phyloP scores from a whole-genome alignment of 2,888 invertebrate genomes.

The Octodonta nipae region DNA sequence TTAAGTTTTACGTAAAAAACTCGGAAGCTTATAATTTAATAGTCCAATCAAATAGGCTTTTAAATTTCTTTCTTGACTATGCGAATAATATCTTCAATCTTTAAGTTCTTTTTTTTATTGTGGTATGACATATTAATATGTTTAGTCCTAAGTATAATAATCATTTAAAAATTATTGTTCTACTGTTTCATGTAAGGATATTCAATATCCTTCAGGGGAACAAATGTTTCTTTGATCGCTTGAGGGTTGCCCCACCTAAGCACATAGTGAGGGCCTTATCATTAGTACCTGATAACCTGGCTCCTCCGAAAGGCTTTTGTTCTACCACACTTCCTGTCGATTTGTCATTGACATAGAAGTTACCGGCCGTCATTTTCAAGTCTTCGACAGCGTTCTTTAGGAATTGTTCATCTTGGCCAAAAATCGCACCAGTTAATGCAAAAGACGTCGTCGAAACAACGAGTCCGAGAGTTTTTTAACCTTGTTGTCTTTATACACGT shows the following conservation, averaged over 20 bases:
- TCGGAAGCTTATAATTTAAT: too few species aligned
- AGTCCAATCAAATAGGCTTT: too few species aligned
- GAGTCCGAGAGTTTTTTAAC: constrained; percentile 53
- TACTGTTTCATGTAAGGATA: constrained; percentile 81
- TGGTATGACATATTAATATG: too few species aligned
- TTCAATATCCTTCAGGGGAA: constrained; percentile 63
- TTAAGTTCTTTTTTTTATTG: too few species aligned
- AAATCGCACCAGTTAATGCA: constrained; percentile 91
- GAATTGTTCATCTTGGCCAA: constrained; percentile 73
- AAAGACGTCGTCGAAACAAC: constrained; percentile 74
- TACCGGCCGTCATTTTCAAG: constrained; percentile 84
- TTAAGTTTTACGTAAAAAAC: too few species aligned
- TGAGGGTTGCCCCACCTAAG: constrained; percentile 87
- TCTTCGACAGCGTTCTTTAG: constrained; percentile 63
- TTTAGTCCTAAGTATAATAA: too few species aligned
- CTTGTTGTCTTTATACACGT: constrained; percentile 73
- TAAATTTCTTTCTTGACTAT: too few species aligned
- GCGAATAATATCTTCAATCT: too few species aligned
- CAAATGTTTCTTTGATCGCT: constrained; percentile 85
- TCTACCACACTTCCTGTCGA: constrained; percentile 97
- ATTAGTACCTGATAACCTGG: constrained; percentile 81
- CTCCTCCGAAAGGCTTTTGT: constrained; percentile 98
- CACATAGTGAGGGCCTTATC: constrained; percentile 89
- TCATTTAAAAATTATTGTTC: constrained; percentile 6
- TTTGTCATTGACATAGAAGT: constrained; percentile 97